These are phyloP conservation scores for Cetonia aurata DNA, from an alignment of 2,888 invertebrate species.

Conservation along the genomic window DNA sequence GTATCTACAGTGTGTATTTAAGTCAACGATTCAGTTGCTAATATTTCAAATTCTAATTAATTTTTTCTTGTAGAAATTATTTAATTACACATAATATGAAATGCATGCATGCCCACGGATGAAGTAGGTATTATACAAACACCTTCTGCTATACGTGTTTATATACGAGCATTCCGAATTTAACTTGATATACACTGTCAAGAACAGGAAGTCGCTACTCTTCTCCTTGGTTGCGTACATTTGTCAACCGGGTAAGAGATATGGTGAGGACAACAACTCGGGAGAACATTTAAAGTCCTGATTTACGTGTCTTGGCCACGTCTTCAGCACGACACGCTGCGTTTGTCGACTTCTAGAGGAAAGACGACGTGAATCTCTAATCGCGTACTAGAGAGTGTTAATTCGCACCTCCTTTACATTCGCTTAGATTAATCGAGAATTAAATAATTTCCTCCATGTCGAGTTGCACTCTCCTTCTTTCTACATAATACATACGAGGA, in stretches of 20 bases:
- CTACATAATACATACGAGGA: too few species aligned
- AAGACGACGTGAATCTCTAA: not conserved
- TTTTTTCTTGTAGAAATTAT: too few species aligned
- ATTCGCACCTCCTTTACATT: too few species aligned
- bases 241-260: conserved; percentile 32
- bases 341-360: not conserved
- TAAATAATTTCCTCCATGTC: too few species aligned
- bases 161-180: conserved; percentile 18
- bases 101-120: too few species aligned
- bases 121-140: not conserved
- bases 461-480: too few species aligned
- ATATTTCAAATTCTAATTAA: too few species aligned
- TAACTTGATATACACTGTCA: conserved; percentile 36
- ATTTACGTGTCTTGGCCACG: conserved; percentile 4
- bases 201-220: conserved; percentile 20
- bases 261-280: conserved; percentile 20
- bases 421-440: too few species aligned
- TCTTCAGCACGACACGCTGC: conserved; percentile 5
- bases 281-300: not conserved
- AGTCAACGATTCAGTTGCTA: too few species aligned
- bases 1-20: too few species aligned
- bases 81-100: conserved; percentile 18
- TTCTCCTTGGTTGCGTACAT: conserved; percentile 36
- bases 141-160: conserved; percentile 12
- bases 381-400: too few species aligned